Evolutionary conservation across 2,888 invertebrate species (phyloP).

Genomic region (Drosophila pegasa): DNA sequence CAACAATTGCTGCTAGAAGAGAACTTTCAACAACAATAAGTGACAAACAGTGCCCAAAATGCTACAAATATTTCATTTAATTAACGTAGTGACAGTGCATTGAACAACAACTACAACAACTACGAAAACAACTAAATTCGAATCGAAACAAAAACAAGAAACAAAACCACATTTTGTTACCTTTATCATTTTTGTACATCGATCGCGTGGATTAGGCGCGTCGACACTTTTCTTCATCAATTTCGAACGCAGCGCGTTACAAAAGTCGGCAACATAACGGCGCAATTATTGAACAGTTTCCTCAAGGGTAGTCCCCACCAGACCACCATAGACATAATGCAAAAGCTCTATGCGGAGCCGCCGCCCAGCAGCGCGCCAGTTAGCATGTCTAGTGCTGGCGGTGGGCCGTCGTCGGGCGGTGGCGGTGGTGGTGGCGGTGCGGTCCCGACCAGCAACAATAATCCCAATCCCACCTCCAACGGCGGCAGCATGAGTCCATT

Average conservation of each 20-base stretch:
- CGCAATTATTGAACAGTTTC: conserved; percentile 83
- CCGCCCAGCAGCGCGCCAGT: conserved; percentile 82
- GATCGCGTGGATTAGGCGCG: conserved; percentile 56
- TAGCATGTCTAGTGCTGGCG: conserved; percentile 86
- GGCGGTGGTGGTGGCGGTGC: conserved; percentile 58
- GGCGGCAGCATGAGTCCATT: conserved; percentile 90
- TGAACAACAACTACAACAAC: conserved; percentile 45
- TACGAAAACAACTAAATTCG: conserved; percentile 16
- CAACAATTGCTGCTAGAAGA: conserved; percentile 34
- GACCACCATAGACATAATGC: conserved; percentile 85
- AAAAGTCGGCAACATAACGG: conserved; percentile 83
- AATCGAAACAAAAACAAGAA: neutral
- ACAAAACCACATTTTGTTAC: conserved; percentile 30
- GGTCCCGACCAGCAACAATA: conserved; percentile 73
- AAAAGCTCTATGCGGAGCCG: conserved; percentile 85
- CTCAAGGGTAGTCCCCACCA: conserved; percentile 84
- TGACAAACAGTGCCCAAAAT: conserved; percentile 65
- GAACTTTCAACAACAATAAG: conserved; percentile 45
- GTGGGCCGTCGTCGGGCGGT: conserved; percentile 61
- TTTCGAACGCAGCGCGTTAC: conserved; percentile 56
- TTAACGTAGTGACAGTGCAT: conserved; percentile 72
- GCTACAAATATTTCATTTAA: conserved; percentile 58
- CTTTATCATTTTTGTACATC: conserved; percentile 41
- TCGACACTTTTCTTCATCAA: conserved; percentile 27
- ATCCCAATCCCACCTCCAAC: conserved; percentile 72